Percentiles rank a stretch among this genome's conserved stretches.
Conservation (phyloP, 2,797 vertebrate species). For the Melanotaenia maccullochi region DNA sequence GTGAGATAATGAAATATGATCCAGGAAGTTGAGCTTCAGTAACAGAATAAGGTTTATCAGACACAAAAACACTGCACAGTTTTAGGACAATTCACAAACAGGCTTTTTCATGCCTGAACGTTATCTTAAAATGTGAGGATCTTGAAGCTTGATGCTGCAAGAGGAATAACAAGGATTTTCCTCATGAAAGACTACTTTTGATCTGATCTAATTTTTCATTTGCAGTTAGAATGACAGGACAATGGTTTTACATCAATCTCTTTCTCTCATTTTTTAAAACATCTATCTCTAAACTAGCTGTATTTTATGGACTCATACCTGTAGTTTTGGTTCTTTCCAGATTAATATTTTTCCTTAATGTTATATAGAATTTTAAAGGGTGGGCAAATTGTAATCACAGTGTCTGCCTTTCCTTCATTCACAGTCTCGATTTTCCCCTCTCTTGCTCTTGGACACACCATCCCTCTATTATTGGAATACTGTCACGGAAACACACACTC, state of each 20-base stretch:
- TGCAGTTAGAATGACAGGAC: not conserved
- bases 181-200: not conserved
- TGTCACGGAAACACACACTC: constrained; percentile 66
- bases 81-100: not conserved
- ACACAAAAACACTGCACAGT: not conserved
- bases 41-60: constrained; percentile 16
- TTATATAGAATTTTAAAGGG: constrained; percentile 47
- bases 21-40: constrained; percentile 12
- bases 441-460: constrained; percentile 27
- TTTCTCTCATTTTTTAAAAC: not conserved
- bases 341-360: constrained; percentile 31
- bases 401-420: constrained; percentile 29
- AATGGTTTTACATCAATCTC: not conserved
- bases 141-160: not conserved
- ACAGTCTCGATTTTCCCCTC: constrained; percentile 11
- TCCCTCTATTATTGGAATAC: constrained; percentile 61
- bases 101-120: not conserved
- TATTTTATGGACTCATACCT: constrained; percentile 21
- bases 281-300: constrained; percentile 10
- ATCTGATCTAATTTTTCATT: not conserved
- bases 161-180: not conserved
- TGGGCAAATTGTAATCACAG: constrained; percentile 58
- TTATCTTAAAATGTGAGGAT: not conserved
- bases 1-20: constrained; percentile 23
- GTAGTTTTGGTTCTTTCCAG: constrained; percentile 9